Base-by-base conservation (phyloP, 1,140 invertebrate species). In the Onthophagus taurus region DNA sequence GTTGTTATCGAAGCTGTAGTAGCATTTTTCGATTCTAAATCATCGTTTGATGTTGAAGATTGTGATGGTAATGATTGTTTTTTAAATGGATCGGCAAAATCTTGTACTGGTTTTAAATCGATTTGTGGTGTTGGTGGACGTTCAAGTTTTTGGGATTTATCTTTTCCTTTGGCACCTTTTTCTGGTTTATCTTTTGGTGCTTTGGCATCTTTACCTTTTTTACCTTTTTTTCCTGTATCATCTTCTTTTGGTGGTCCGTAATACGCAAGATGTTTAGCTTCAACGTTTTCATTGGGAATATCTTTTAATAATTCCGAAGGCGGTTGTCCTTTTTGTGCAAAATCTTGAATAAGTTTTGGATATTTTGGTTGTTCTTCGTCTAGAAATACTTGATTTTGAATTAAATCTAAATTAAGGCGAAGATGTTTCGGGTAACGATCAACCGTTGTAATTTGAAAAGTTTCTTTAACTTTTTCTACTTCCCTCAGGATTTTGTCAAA, bases 1-100 rank as follows among this genome's bases (percentile, higher is more conserved):
- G 2, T 37, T 18, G 16, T 18, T 37, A 8, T 8, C 18, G 16
- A 26, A 29, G 7, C 13, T 13, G 31, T 8, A 26, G 7, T 7
- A 26, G n/a, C n/a, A 26, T n/a, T 7, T 26, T 26, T n/a, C n/a
- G n/a, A 26, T 26, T 26, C 7, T 26, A n/a, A n/a, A 26, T 7
- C 24, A 7, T 26, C 24, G 7, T 7, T 7, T 7, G 11, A 18
- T 34, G 14, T 17, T 18, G 17, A 11, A 14, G 31, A 17, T 33
- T 13, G 12, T 5, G 5, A 12, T 3, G 35, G 35, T 6, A 18
- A 4, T 2, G 31, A 6, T 1, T 34, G 8, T 9, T 18, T 34
- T 11, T 37, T 37, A 37, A 37, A 37, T n/a, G n/a, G n/a, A n/a
- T n/a, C n/a, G 7, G 12, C 7, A 21, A 12, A 21, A 37, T 37